Percentiles rank a stretch among this genome's conserved stretches.
phyloP scores from a whole-genome alignment of 2,888 invertebrate species.

The Allolobophora icterica region DNA sequence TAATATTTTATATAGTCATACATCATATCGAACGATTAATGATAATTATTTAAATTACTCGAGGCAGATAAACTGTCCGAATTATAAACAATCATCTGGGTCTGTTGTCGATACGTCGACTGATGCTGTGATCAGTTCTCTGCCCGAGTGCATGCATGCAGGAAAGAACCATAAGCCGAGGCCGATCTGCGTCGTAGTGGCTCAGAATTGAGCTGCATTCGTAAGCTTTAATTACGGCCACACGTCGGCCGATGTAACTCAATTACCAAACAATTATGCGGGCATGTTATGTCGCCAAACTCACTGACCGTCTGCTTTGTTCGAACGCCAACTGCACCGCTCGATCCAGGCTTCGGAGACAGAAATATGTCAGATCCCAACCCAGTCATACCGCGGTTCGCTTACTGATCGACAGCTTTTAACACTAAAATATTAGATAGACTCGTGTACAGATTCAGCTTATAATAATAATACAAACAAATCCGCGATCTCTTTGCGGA shows the following conservation, averaged over 20 bases:
- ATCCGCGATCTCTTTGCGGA: neutral
- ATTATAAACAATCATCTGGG: neutral
- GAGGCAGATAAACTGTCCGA: neutral
- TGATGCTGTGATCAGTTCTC: too few relatives aligned
- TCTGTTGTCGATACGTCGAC: slow-evolving; percentile 3
- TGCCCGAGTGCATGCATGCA: neutral
- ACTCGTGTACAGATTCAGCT: neutral
- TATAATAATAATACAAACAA: neutral
- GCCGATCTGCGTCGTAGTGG: too few relatives aligned
- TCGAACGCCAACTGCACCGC: neutral
- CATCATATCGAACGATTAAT: neutral
- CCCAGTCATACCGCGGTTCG: neutral
- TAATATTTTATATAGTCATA: neutral
- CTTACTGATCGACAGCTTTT: neutral
- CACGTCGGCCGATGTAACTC: neutral
- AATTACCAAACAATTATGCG: slow-evolving; percentile 17
- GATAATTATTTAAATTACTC: neutral
- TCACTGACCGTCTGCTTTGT: neutral
- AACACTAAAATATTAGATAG: neutral
- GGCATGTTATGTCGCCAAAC: neutral
- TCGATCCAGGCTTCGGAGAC: neutral
- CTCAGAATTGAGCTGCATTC: neutral
- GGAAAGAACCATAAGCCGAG: neutral
- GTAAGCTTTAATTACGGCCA: neutral
- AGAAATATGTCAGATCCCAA: neutral